Base-by-base conservation (phyloP, 2,797 vertebrate species). In the Ceyx erithaca region DNA sequence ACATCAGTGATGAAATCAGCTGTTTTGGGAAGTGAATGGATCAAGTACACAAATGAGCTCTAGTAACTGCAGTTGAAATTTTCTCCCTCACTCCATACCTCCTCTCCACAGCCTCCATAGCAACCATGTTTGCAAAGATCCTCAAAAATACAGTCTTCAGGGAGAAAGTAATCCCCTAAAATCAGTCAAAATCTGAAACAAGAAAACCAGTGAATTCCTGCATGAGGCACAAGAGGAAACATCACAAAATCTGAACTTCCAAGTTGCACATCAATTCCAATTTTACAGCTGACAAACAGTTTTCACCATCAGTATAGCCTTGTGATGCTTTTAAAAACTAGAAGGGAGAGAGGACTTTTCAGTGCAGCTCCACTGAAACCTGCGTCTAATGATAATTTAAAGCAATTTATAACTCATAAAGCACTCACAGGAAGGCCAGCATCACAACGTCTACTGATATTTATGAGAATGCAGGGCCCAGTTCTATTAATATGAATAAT, bases 61-160 rank as follows among this genome's bases (percentile, higher is more conserved):
- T 58, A 48, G 54, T 71, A 91, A 87, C 14, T 80, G 49, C 26
- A 78, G 26, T 75, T 70, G 30, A 82, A 92, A 80, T 45, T 45
- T 8, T 92, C 55, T 85, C 49, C 69, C 61, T 31, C 20, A 70
- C 41, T 45, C 72, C 69, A 61, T 28, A 30, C 31, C 52, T 90
- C 57, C 28, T 80, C 91, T 94, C n/a, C 69, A 75, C 76, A 85
- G 80, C 81, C 68, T 94, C 93, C 89, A 96, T 91, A 95, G 87
- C 92, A 94, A 94, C 92, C 54, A 71, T 30, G 49, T 58, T 87
- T 90, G 33, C 51, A 75, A 85, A 80, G 51, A 43, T 77, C 82
- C 62, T 78, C 64, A 87, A 91, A 88, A 94, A 81, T 73, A 82
- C 61, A 31, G 10, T 64, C 79, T 82, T 83, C 37, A 18, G n/a